Conservation (phyloP, 2,113 vertebrate species). For the Ardeotis arabs region DNA sequence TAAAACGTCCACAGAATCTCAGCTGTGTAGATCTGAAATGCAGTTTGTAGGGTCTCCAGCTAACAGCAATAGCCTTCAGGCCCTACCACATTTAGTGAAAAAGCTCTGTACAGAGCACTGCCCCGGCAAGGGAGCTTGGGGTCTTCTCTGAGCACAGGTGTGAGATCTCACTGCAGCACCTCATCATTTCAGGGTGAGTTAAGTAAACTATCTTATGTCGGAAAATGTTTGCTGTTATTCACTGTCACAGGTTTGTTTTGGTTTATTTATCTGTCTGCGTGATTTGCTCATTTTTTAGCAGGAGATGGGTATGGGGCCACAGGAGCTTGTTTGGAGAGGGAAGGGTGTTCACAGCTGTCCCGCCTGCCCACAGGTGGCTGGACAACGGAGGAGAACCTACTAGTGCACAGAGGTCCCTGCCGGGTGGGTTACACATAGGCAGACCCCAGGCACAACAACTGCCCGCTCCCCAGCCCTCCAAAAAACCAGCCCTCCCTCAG, state of each 20-base stretch:
- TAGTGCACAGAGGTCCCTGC: background rate
- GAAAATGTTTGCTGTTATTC: background rate
- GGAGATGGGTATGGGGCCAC: background rate
- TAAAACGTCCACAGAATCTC: background rate
- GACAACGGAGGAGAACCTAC: background rate
- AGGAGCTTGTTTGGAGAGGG: background rate
- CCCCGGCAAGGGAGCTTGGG: background rate
- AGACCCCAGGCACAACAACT: rapidly evolving
- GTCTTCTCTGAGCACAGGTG: background rate
- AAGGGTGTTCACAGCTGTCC: background rate
- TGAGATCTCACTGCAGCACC: background rate
- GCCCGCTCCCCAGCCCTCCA: background rate
- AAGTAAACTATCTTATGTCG: background rate
- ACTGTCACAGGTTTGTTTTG: background rate
- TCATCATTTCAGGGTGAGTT: conserved; percentile 7
- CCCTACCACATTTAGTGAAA: background rate
- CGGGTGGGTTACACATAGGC: background rate
- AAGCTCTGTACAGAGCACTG: background rate
- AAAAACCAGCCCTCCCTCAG: background rate
- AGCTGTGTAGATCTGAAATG: background rate
- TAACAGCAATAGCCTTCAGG: background rate
- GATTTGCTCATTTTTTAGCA: background rate
- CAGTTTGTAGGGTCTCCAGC: background rate
- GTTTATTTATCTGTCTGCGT: background rate
- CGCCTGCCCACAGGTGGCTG: background rate